Base-by-base conservation (phyloP, 2,797 vertebrate genomes). In the Alca torda region DNA sequence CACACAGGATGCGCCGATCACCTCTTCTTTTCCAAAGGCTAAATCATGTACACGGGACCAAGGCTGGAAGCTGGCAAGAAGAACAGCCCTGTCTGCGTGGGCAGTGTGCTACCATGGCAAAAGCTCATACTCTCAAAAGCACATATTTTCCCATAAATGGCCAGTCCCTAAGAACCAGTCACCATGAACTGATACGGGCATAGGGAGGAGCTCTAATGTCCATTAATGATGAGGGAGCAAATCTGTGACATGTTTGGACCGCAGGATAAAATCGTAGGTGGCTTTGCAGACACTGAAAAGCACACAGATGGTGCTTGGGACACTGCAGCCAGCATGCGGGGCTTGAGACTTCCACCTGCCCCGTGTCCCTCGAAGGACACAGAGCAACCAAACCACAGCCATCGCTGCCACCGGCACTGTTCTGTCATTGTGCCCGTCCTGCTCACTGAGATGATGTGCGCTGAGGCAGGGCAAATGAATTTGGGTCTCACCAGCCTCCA, bases 71-170 rank as follows among this genome's bases (percentile, higher is more conserved):
- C 56, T 81, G 93, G 63, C 26, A 84, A 61, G 72, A 84, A 9
- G 59, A 86, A 31, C 56, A 61, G 24, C 69, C 69, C 67, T 51
- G 46, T 68, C 85, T 86, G 79, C 18, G 35, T 53, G 82, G 91
- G 65, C 89, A 91, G 93, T 75, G 63, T 25, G 69, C 82, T 80
- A 30, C 83, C 83, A 87, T 26, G 54, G 78, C 61, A 65, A 76
- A 85, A 92, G 51, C 93, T 80, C 89, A 11, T 26, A 48, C 79
- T 93, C 67, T 59, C 53, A 46, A 80, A 86, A 92, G 91, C 77
- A 87, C 96, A 95, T 96, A 94, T 87, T 97, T 97, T 97, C 88
- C 96, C 95, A 95, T 97, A 96, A 96, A 97, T 97, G 96, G 96
- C 93, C 67, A 72, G 57, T 67, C 92, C 57, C 61, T 89, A 45